Conservation (phyloP, 2,797 vertebrate species). For the Phrynocephalus guinanensis region DNA sequence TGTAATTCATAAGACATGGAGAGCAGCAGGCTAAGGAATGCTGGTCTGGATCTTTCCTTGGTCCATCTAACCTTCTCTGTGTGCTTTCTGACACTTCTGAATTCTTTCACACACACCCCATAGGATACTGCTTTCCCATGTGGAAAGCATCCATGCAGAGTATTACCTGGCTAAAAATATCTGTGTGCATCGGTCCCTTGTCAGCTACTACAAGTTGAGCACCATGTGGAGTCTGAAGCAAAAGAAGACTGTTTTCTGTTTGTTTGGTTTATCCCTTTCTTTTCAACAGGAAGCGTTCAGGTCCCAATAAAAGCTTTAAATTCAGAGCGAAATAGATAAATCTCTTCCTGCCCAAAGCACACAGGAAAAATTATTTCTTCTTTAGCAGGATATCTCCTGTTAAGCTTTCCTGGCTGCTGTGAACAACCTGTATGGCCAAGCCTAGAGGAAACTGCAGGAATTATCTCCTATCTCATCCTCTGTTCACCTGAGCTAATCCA, state of each 20-base stretch:
- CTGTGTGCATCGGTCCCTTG: too few species aligned
- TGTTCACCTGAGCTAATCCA: constrained; percentile 17
- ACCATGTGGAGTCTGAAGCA: not conserved
- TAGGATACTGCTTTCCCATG: not conserved
- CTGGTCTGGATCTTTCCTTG: not conserved
- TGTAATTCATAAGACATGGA: not conserved
- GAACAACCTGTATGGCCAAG: not conserved
- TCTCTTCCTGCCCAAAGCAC: not conserved
- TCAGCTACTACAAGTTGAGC: not conserved
- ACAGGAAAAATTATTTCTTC: constrained; percentile 25
- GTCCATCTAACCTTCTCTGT: not conserved
- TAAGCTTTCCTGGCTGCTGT: not conserved
- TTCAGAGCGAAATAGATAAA: not conserved
- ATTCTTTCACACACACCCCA: too few species aligned
- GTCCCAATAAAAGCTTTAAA: not conserved
- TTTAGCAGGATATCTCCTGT: constrained; percentile 26
- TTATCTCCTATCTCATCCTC: constrained; percentile 20
- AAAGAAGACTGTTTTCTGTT: not conserved
- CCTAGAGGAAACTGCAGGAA: not conserved
- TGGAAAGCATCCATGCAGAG: not conserved
- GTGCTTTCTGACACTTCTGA: not conserved
- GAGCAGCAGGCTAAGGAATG: not conserved
- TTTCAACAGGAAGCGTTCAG: not conserved
- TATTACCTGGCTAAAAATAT: not conserved
- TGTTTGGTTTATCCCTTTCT: not conserved